Evolutionary conservation across 2,888 invertebrate species (phyloP).

Genomic region (Plebejus argus): DNA sequence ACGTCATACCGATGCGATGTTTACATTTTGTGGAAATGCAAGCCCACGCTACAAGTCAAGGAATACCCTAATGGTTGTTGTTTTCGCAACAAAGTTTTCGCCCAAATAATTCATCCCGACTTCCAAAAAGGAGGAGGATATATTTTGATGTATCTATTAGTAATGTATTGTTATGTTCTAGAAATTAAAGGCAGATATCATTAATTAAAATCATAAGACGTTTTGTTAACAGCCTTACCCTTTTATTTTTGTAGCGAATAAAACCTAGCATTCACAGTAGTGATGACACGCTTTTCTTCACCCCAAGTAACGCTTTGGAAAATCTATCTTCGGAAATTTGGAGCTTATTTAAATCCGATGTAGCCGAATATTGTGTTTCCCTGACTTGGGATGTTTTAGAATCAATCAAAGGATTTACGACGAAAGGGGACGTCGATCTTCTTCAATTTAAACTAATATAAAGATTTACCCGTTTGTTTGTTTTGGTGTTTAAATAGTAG

Average conservation of each 20-base stretch:
- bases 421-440: conserved; percentile 50
- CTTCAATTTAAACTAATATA: conserved; percentile 32
- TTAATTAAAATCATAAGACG: background rate
- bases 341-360: conserved; percentile 21
- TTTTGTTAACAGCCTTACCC: background rate
- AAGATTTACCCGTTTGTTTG: background rate
- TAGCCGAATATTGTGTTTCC: conserved; percentile 9
- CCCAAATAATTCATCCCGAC: no score
- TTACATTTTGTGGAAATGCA: background rate
- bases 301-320: conserved; percentile 1
- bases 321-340: conserved; percentile 12
- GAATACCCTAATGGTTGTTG: background rate
- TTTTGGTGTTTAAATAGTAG: background rate
- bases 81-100: no score
- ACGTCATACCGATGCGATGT: conserved; percentile 4
- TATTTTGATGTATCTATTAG: no score
- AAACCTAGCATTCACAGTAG: background rate
- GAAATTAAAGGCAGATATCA: background rate
- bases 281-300: background rate
- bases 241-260: background rate
- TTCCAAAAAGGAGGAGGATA: no score
- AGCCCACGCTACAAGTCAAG: background rate
- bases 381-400: conserved; percentile 47
- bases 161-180: no score
- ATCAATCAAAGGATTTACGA: conserved; percentile 52